Evolutionary conservation across 2,888 invertebrate genomes (phyloP), one percentile per base, ranked within the genome.

Genomic region (Salticus scenicus): DNA sequence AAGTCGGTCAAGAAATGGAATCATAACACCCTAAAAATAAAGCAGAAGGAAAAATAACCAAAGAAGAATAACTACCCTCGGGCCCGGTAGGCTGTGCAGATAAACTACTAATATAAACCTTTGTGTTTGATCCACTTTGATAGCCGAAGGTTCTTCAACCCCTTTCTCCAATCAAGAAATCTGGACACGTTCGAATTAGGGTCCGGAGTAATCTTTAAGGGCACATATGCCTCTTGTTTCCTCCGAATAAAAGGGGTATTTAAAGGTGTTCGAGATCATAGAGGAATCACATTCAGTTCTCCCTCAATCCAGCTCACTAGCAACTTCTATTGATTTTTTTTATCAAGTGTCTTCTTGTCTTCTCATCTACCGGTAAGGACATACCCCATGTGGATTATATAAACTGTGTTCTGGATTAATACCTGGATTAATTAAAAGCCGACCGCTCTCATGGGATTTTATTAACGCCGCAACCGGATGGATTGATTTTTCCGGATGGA

Each of bases 71-170:
- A 1, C 37, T 7, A 41, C 66, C 74, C 30, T 42, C n/a, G 20
- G 57, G 57, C 30, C 24, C 33, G 42, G 28, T 42, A n/a, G 69
- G 27, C 31, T 51, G 17, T 63, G 24, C 66, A 17, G 28, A 42
- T 72, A 80, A 12, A 20, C 33, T 31, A n/a, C 37, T 31, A 75
- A 76, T 82, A 76, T n/a, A 66, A 76, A 51, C 42, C 31, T 73
- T 37, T 57, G 51, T 74, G 64, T 76, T 69, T 82, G 82, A 76
- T 82, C 82, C 71, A 82, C 37, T 72, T 82, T 27, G 51, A 51
- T 71, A 76, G 71, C 71, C 76, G 67, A 63, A 83, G 83, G 83
- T 83, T 77, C 75, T 72, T 37, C 73, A 77, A 83, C 77, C 83
- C 67, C 67, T 67, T 42, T 31, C 28, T 24, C 28, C 72, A 33